Conservation (phyloP, 64 coral and sea anemone species). For the Stichodactyla helianthus region DNA sequence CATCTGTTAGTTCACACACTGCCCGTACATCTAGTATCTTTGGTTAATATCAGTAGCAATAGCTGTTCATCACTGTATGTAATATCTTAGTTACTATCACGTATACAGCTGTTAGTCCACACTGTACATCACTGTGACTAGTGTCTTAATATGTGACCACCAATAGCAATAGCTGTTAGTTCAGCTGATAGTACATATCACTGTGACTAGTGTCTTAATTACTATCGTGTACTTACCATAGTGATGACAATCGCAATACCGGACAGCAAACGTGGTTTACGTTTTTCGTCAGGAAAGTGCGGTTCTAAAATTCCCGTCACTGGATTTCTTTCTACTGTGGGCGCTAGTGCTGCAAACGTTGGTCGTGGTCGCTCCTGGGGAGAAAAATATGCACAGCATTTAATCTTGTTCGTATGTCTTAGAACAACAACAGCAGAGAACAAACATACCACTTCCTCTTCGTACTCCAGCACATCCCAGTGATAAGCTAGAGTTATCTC, state of each 20-base stretch:
- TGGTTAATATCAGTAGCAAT: background rate
- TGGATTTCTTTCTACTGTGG: slow-evolving; percentile 97
- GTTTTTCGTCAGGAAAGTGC: slow-evolving; percentile 95
- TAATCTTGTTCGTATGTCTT: no score
- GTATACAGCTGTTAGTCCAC: background rate
- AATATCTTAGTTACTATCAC: no score
- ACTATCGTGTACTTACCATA: slow-evolving; percentile 55
- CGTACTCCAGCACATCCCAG: slow-evolving; percentile 98
- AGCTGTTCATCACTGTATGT: no score
- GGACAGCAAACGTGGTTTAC: slow-evolving; percentile 89
- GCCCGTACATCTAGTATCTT: background rate
- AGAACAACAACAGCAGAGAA: background rate
- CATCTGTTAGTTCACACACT: no score
- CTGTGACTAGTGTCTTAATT: background rate
- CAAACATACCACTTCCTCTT: slow-evolving; percentile 76
- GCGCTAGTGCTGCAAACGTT: slow-evolving; percentile 97
- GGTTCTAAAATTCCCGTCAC: slow-evolving; percentile 99
- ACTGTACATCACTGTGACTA: no score
- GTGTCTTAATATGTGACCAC: background rate
- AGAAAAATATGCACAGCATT: background rate
- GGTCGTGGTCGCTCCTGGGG: slow-evolving; percentile 85
- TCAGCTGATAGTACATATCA: no score
- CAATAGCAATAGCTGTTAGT: no score
- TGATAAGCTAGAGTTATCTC: slow-evolving; percentile 96
- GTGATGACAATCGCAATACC: slow-evolving; percentile 99